Conservation (phyloP, 1,140 invertebrate genomes). For the Sycophaga agraensis region DNA sequence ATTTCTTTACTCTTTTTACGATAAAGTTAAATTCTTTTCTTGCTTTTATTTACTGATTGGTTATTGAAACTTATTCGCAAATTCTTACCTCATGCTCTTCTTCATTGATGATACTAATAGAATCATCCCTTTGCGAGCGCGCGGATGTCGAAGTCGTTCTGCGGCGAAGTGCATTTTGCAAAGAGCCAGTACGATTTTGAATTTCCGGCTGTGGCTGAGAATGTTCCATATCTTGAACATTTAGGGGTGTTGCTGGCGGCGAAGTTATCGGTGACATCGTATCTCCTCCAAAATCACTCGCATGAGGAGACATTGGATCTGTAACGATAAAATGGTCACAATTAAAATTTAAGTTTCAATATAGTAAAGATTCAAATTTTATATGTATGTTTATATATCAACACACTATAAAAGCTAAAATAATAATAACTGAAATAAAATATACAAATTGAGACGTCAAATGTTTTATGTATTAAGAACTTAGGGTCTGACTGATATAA, state of each 20-base stretch:
- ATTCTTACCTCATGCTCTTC: slow-evolving; percentile 51
- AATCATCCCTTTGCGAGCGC: slow-evolving; percentile 49
- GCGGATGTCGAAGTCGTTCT: slow-evolving; percentile 57
- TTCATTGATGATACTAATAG: slow-evolving; percentile 43
- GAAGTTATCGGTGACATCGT: slow-evolving; percentile 61
- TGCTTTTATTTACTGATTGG: too few relatives aligned
- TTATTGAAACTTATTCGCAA: too few relatives aligned
- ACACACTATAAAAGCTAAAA: too few relatives aligned
- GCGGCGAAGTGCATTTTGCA: slow-evolving; percentile 53
- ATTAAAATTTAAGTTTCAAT: too few relatives aligned
- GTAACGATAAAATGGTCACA: neutral
- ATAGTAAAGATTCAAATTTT: too few relatives aligned
- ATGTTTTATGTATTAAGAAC: too few relatives aligned
- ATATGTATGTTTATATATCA: too few relatives aligned
- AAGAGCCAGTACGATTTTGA: slow-evolving; percentile 41
- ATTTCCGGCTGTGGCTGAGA: slow-evolving; percentile 43
- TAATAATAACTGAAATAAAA: too few relatives aligned
- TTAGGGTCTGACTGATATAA: too few relatives aligned
- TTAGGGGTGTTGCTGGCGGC: slow-evolving; percentile 62
- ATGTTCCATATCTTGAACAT: slow-evolving; percentile 47
- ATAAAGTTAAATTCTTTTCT: too few relatives aligned
- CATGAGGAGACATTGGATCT: slow-evolving; percentile 63
- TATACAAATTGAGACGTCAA: too few relatives aligned
- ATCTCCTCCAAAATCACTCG: slow-evolving; percentile 55
- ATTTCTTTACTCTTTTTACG: too few relatives aligned